Base-by-base conservation (phyloP, 2,888 invertebrate species). In the Cephonodes hylas region DNA sequence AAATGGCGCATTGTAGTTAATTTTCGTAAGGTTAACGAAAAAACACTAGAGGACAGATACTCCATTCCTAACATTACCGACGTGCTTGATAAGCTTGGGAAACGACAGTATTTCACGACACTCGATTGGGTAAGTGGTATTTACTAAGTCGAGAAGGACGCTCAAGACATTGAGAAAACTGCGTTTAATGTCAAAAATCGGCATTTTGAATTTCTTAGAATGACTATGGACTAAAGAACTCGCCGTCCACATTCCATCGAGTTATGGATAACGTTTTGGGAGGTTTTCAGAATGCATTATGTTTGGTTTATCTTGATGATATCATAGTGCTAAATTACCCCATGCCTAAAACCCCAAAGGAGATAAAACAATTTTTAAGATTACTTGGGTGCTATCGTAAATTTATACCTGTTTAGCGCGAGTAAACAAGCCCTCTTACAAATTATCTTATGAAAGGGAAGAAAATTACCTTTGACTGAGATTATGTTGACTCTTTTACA, bases 301-400 rank as follows among this genome's bases (percentile, higher is more conserved):
- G 74, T 42, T 31, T 74, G 0, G 73, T 74, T 0, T 80, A 80
- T 48, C 23, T 79, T 0, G 79, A 80, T 56, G 80, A 81, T 45
- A 75, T 80, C 0, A 65, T 81, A 5, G 68, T 79, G 0, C 74
- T 68, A 62, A 70, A 71, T n/a, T 75, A 66, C 27, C 73, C 76
- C 0, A 27, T 75, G 5, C 75, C 75, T 0, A 74, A 70, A 64
- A 74, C 72, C 0, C 18, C 64, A 0, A 75, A 61, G 18, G 70
- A 74, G 59, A 74, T 77, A 0, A 74, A 73, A 65, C 58, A 23
- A 18, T 75, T 77, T 58, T 38, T 76, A 20, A 75, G 75, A 0
- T 58, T 79, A 6, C 5, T 76, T 0, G 75, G 75, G 10, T 77
- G 75, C 38, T 75, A 74, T 42, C 46, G 73, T 3, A 70, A 70